phyloP scores from a whole-genome alignment of 2,888 invertebrate genomes.

The Polyommatus icarus region DNA sequence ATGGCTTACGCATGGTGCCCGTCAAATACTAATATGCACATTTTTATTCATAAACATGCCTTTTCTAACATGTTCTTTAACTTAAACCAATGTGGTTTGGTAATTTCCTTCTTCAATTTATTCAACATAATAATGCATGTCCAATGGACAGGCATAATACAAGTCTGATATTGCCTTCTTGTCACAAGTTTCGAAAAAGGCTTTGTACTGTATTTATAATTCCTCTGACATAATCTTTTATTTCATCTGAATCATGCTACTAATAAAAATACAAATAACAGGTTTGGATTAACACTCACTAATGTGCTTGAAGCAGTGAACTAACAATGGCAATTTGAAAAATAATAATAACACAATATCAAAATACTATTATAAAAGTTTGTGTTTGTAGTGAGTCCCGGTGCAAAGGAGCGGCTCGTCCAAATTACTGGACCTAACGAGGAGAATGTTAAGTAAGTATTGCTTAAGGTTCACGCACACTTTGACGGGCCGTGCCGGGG shows the following conservation, averaged over 20 bases:
- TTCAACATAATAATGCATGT: neutral
- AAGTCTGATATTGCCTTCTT: neutral
- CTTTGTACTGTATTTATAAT: neutral
- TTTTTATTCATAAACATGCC: neutral
- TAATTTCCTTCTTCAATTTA: neutral
- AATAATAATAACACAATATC: neutral
- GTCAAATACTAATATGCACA: constrained; percentile 43
- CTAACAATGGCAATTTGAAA: neutral
- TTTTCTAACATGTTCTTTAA: neutral
- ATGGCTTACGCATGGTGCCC: constrained; percentile 69
- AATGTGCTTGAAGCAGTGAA: constrained; percentile 4
- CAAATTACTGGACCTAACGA: constrained; percentile 97
- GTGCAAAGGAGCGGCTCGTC: constrained; percentile 96
- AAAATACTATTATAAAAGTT: constrained; percentile 25
- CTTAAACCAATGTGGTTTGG: neutral
- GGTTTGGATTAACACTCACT: constrained; percentile 22
- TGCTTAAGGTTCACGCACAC: constrained; percentile 14
- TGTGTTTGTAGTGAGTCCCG: constrained; percentile 90
- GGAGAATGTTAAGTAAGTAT: constrained; percentile 93
- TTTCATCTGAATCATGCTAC: constrained; percentile 1
- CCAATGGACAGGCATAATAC: neutral
- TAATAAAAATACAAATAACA: neutral
- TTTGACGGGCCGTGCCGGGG: too few species aligned
- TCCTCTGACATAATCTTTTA: neutral
- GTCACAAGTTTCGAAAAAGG: neutral